Percentiles rank a stretch among this genome's conserved stretches.
Evolutionary conservation across 1,140 invertebrate species (phyloP).

Genomic region (Argopecten irradians): DNA sequence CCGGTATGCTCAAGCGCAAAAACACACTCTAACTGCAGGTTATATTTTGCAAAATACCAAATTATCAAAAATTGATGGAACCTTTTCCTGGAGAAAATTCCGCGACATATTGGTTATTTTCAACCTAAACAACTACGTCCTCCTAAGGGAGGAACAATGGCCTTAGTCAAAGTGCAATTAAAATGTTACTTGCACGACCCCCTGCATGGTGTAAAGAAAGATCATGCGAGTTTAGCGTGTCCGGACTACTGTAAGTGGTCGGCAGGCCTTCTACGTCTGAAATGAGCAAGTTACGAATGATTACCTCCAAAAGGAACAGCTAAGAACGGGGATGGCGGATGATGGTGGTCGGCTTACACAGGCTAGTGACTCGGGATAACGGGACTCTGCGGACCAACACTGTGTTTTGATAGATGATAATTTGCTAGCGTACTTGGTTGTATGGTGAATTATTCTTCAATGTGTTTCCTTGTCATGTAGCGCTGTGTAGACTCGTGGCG

Average conservation of each 20-base stretch:
- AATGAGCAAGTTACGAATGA: conserved; percentile 16
- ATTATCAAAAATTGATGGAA: neutral
- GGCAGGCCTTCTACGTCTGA: neutral
- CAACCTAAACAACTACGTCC: neutral
- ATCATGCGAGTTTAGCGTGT: conserved; percentile 15
- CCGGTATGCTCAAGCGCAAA: neutral
- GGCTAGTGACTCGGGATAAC: neutral
- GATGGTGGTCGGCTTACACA: neutral
- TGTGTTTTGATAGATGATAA: conserved; percentile 12
- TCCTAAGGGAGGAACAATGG: neutral
- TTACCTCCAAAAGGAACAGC: conserved; percentile 20
- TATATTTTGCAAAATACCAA: neutral
- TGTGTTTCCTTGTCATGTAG: conserved; percentile 1
- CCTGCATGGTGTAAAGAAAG: neutral
- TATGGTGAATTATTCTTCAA: neutral
- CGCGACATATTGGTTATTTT: neutral
- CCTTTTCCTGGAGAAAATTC: neutral
- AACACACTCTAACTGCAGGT: neutral
- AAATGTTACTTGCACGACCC: neutral
- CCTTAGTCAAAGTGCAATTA: neutral
- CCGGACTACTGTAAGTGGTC: neutral
- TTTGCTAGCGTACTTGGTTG: neutral
- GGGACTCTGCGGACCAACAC: neutral
- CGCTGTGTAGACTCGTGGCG: neutral
- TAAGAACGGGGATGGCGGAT: neutral